phyloP scores from a whole-genome alignment of 2,888 invertebrate genomes.

The Melieria picta region DNA sequence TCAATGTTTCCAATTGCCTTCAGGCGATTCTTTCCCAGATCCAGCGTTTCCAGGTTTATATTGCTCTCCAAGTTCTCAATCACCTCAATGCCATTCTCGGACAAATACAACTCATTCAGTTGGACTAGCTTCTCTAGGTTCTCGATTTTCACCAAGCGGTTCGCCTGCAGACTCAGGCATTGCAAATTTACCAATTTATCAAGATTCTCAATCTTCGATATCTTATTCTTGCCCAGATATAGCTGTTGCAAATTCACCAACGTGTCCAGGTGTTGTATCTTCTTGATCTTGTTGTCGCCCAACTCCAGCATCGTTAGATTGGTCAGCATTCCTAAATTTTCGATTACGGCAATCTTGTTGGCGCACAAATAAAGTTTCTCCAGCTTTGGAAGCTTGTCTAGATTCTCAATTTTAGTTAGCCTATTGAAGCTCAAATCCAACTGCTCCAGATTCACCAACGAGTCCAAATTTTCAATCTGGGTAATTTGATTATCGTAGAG shows the following conservation, averaged over 20 bases:
- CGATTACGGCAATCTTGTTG: slow-evolving; percentile 87
- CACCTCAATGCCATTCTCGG: slow-evolving; percentile 87
- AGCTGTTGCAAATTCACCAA: slow-evolving; percentile 80
- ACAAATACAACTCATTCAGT: slow-evolving; percentile 89
- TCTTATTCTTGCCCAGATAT: slow-evolving; percentile 96
- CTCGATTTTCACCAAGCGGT: slow-evolving; percentile 87
- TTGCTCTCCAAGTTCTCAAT: slow-evolving; percentile 83
- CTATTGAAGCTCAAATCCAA: slow-evolving; percentile 97
- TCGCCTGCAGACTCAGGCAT: slow-evolving; percentile 89
- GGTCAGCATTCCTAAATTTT: slow-evolving; percentile 83
- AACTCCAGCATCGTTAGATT: slow-evolving; percentile 88
- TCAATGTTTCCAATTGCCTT: slow-evolving; percentile 80
- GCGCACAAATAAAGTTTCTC: slow-evolving; percentile 88
- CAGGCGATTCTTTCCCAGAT: slow-evolving; percentile 89
- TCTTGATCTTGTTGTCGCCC: slow-evolving; percentile 92
- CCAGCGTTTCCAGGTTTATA: slow-evolving; percentile 81
- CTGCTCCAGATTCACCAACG: slow-evolving; percentile 85
- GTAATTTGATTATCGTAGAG: slow-evolving; percentile 97
- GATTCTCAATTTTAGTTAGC: slow-evolving; percentile 84
- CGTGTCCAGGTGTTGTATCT: slow-evolving; percentile 86
- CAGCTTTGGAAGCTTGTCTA: slow-evolving; percentile 79
- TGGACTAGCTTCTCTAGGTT: slow-evolving; percentile 79
- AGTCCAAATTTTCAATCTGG: slow-evolving; percentile 88
- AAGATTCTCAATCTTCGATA: slow-evolving; percentile 85
- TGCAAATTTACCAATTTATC: slow-evolving; percentile 77